Conservation (phyloP, 2,888 invertebrate species). For the Ormyrus labotus region DNA sequence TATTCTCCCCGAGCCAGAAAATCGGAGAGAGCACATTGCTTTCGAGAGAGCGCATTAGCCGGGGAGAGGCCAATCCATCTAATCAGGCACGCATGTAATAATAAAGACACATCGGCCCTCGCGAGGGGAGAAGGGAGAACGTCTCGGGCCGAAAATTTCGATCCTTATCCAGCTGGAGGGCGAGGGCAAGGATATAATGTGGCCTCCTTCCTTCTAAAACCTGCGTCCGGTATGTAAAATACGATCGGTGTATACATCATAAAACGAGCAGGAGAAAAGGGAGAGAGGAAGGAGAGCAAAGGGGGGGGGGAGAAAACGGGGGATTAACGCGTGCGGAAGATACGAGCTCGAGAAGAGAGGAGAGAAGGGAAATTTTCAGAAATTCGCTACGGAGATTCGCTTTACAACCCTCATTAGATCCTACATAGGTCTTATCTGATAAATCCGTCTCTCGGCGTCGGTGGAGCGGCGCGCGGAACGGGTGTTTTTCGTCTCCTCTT, state of each 20-base stretch:
- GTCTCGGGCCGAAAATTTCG: conserved; percentile 42
- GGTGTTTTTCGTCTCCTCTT: conserved; percentile 41
- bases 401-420: conserved; percentile 65
- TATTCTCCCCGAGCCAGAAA: too few relatives aligned
- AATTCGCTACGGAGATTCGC: conserved; percentile 66
- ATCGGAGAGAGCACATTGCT: too few relatives aligned
- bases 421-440: conserved; percentile 59
- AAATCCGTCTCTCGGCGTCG: conserved; percentile 17
- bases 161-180: conserved; percentile 50
- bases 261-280: conserved; percentile 1
- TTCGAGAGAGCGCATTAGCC: too few relatives aligned
- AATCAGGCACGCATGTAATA: background rate
- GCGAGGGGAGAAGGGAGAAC: background rate
- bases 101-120: conserved; percentile 1
- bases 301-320: background rate
- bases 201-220: conserved; percentile 45
- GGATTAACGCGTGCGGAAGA: background rate
- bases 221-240: conserved; percentile 60
- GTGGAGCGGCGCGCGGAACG: conserved; percentile 4
- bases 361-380: conserved; percentile 61
- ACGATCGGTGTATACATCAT: conserved; percentile 45
- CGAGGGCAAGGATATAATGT: conserved; percentile 22
- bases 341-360: background rate
- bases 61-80: too few relatives aligned
- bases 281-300: background rate